A percentile compares a stretch with the other conserved stretches of the same genome.
Conservation (phyloP, 2,888 invertebrate species). For the Drosophila percnosoma region DNA sequence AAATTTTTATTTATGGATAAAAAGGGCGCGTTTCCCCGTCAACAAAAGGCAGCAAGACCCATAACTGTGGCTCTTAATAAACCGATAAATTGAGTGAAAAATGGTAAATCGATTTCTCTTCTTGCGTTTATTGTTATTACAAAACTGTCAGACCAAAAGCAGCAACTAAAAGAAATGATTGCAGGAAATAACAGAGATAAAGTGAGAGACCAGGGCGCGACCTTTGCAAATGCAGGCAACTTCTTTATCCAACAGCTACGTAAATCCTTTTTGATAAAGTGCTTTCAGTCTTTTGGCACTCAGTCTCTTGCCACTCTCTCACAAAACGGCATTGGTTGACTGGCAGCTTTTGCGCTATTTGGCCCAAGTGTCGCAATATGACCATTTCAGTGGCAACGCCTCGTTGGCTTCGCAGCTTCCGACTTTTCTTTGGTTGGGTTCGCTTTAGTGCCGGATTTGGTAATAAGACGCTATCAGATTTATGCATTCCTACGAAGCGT, state of each 20-base stretch:
- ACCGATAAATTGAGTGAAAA: conserved; percentile 77
- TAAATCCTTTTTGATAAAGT: conserved; percentile 80
- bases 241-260: conserved; percentile 40
- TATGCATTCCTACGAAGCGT: conserved; percentile 66
- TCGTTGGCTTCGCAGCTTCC: conserved; percentile 55
- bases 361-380: conserved; percentile 69
- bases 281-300: conserved; percentile 59
- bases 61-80: conserved; percentile 65
- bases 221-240: conserved; percentile 49
- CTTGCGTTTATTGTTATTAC: conserved; percentile 75
- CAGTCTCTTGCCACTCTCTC: conserved; percentile 12
- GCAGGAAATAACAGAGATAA: conserved; percentile 6
- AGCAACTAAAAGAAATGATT: conserved; percentile 32
- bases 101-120: conserved; percentile 76
- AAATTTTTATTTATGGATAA: conserved; percentile 14
- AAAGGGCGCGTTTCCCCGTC: conserved; percentile 43
- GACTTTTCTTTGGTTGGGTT: conserved; percentile 50
- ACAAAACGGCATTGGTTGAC: conserved; percentile 38
- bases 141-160: conserved; percentile 64
- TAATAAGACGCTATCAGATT: conserved; percentile 65
- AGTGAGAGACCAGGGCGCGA: conserved; percentile 25
- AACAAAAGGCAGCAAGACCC: conserved; percentile 48
- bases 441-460: conserved; percentile 73
- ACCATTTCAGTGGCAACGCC: conserved; percentile 54
- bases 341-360: conserved; percentile 41